phyloP scores from a whole-genome alignment of 1,140 invertebrate genomes.

The Drosophila cardini region DNA sequence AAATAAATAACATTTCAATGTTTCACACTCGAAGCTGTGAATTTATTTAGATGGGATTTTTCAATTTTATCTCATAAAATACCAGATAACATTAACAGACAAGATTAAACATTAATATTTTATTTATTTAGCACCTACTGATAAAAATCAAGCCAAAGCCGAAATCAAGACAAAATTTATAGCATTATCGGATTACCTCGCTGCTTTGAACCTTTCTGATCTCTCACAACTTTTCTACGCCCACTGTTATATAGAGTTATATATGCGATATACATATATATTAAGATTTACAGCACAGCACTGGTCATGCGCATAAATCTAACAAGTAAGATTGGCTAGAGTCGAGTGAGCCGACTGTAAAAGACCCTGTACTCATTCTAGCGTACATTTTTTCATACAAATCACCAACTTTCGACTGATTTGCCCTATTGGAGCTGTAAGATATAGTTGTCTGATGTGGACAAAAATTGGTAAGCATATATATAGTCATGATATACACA shows the following conservation, averaged over 20 bases:
- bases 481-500: too few relatives aligned
- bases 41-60: slow-evolving; percentile 65
- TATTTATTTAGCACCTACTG: slow-evolving; percentile 66
- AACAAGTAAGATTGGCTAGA: too few relatives aligned
- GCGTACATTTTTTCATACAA: too few relatives aligned
- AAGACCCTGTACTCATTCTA: too few relatives aligned
- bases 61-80: slow-evolving; percentile 54
- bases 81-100: slow-evolving; percentile 25
- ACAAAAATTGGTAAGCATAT: too few relatives aligned
- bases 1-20: slow-evolving; percentile 48
- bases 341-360: too few relatives aligned
- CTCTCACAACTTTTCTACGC: slow-evolving; percentile 25
- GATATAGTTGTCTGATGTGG: too few relatives aligned
- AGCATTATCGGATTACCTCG: slow-evolving; percentile 24
- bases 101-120: slow-evolving; percentile 44
- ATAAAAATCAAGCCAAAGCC: slow-evolving; percentile 32
- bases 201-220: slow-evolving; percentile 59
- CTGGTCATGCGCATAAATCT: too few relatives aligned
- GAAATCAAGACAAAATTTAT: slow-evolving; percentile 37
- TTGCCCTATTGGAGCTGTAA: too few relatives aligned
- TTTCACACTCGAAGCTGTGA: slow-evolving; percentile 58
- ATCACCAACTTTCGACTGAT: too few relatives aligned
- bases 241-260: slow-evolving; percentile 23
- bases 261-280: slow-evolving; percentile 6
- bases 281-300: neutral